Conservation (phyloP, 2,888 invertebrate species). For the Trissolcus brochymenae region DNA sequence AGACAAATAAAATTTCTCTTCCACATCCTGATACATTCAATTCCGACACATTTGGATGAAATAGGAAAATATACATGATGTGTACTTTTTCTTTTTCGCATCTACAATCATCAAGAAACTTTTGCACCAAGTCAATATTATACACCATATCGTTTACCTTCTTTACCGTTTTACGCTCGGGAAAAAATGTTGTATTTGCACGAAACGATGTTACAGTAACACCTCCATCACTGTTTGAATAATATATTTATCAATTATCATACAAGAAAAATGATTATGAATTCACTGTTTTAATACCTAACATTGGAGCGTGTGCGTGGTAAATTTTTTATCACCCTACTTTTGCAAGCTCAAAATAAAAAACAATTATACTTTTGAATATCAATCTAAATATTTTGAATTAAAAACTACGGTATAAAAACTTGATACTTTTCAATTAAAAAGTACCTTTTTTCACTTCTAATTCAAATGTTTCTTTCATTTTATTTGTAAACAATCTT, state of each 20-base stretch:
- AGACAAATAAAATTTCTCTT: too few species aligned
- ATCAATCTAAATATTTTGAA: neutral
- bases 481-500: too few species aligned
- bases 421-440: too few species aligned
- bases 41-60: neutral
- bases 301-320: neutral
- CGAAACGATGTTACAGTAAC: slow-evolving; percentile 35
- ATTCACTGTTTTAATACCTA: slow-evolving; percentile 4
- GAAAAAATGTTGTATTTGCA: slow-evolving; percentile 35
- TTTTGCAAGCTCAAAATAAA: neutral
- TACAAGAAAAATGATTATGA: slow-evolving; percentile 20
- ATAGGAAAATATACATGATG: neutral
- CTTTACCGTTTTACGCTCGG: slow-evolving; percentile 18
- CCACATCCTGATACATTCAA: neutral
- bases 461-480: too few species aligned
- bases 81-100: slow-evolving; percentile 13
- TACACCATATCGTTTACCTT: slow-evolving; percentile 24
- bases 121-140: slow-evolving; percentile 30
- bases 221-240: slow-evolving; percentile 30
- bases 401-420: neutral
- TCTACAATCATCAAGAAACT: slow-evolving; percentile 24
- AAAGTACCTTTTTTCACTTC: too few species aligned
- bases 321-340: neutral
- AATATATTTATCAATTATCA: slow-evolving; percentile 43
- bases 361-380: neutral